Evolutionary conservation across 2,888 invertebrate species (phyloP).

Genomic region (Venustoraphidia nigricollis): DNA sequence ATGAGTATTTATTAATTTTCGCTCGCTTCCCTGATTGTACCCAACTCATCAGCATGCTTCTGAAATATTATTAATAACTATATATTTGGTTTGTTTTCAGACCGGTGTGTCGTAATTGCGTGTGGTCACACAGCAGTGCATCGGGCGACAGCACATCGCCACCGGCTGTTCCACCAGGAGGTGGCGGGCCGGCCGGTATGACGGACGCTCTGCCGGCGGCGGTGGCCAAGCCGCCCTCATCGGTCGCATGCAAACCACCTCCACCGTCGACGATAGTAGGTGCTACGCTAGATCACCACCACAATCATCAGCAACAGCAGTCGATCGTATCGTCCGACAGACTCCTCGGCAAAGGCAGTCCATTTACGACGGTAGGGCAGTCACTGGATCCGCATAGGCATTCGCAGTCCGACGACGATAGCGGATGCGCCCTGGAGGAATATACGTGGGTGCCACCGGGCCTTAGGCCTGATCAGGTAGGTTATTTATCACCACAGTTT

Average conservation of each 20-base stretch:
- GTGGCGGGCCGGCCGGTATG: constrained; percentile 27
- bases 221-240: constrained; percentile 26
- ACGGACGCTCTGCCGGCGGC: constrained; percentile 26
- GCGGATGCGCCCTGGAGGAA: constrained; percentile 93
- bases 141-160: constrained; percentile 32
- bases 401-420: constrained; percentile 93
- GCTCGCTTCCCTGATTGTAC: no score
- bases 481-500: constrained; percentile 9
- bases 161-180: constrained; percentile 29
- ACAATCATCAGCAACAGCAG: constrained; percentile 22
- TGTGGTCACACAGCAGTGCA: constrained; percentile 37
- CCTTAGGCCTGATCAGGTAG: constrained; percentile 88
- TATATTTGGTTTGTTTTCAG: constrained; percentile 35
- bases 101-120: constrained; percentile 72
- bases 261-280: no score
- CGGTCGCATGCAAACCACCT: constrained; percentile 26
- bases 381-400: constrained; percentile 60
- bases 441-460: constrained; percentile 98
- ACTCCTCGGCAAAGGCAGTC: constrained; percentile 41
- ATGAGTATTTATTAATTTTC: no score
- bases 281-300: no score
- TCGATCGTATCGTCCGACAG: constrained; percentile 37
- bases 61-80: no score
- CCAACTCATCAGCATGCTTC: no score
- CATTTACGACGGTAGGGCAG: constrained; percentile 24